Percentiles rank a stretch among this genome's conserved stretches.
Conservation (phyloP, 2,113 vertebrate genomes). For the Sitta europaea region DNA sequence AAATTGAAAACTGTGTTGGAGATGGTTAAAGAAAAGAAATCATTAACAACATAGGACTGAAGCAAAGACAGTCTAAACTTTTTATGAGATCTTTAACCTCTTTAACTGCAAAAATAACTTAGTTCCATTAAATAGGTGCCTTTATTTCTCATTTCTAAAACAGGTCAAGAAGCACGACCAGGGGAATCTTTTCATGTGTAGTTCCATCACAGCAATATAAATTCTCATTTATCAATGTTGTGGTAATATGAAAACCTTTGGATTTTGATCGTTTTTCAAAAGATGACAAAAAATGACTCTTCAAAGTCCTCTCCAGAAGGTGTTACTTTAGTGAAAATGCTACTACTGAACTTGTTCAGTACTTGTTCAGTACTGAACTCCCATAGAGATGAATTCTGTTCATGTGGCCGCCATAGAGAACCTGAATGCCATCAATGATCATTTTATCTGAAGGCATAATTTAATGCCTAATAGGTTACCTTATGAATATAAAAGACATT, state of each 20-base stretch:
- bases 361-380: no score
- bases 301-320: slow-evolving; percentile 50
- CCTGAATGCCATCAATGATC: neutral
- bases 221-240: slow-evolving; percentile 2
- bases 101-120: slow-evolving; percentile 23
- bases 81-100: slow-evolving; percentile 4
- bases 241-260: slow-evolving; percentile 21
- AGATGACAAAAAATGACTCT: slow-evolving; percentile 39
- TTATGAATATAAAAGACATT: slow-evolving; percentile 43
- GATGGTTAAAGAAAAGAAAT: neutral
- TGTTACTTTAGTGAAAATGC: slow-evolving; percentile 38
- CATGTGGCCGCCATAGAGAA: slow-evolving; percentile 19
- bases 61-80: slow-evolving; percentile 7
- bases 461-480: slow-evolving; percentile 28
- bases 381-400: slow-evolving; percentile 31
- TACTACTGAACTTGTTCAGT: slow-evolving; percentile 13
- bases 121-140: slow-evolving; percentile 6
- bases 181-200: slow-evolving; percentile 29
- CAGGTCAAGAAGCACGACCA: slow-evolving; percentile 32
- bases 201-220: slow-evolving; percentile 36
- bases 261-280: slow-evolving; percentile 51
- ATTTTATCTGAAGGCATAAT: slow-evolving; percentile 46
- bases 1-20: slow-evolving; percentile 3
- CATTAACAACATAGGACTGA: neutral
- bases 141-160: slow-evolving; percentile 37